A percentile compares a stretch with the other conserved stretches of the same genome.
These are phyloP conservation scores for Caenorhabditis zanzibari DNA, from an alignment of 2,888 invertebrate genomes.

Conservation along the genomic window DNA sequence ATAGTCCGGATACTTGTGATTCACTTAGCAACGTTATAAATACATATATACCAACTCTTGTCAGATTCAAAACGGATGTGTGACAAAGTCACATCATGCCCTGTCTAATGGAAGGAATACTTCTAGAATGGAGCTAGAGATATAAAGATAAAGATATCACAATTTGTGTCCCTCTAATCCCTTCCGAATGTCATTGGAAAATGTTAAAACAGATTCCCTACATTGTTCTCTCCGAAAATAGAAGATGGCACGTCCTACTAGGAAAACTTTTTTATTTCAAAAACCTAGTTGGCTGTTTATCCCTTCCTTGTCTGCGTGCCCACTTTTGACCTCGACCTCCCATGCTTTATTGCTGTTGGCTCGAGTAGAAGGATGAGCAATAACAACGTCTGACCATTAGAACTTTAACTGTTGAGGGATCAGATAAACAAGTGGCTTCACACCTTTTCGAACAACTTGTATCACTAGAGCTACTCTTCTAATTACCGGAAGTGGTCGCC, in stretches of 20 bases:
- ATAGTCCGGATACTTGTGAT: slow-evolving; percentile 5
- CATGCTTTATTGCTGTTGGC: slow-evolving; percentile 37
- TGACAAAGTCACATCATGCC: slow-evolving; percentile 31
- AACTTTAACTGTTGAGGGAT: slow-evolving; percentile 10
- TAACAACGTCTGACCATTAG: slow-evolving; percentile 20
- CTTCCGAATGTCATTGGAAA: not conserved
- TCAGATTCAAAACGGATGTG: slow-evolving; percentile 14
- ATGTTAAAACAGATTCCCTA: slow-evolving; percentile 1
- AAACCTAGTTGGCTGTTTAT: slow-evolving; percentile 50
- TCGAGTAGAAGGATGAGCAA: not conserved
- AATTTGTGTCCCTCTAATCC: slow-evolving; percentile 7
- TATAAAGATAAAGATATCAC: slow-evolving; percentile 18
- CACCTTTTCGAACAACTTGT: not conserved
- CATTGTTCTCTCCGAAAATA: not conserved
- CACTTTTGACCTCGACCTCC: slow-evolving; percentile 46
- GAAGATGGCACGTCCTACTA: not conserved
- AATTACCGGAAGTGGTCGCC: slow-evolving; percentile 60
- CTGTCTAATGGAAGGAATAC: slow-evolving; percentile 17
- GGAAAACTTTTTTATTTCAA: slow-evolving; percentile 28
- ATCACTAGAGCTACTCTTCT: slow-evolving; percentile 17
- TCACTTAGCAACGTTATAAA: slow-evolving; percentile 24
- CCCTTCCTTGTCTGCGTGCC: slow-evolving; percentile 38
- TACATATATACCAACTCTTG: not conserved
- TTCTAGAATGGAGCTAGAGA: not conserved
- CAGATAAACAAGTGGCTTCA: slow-evolving; percentile 14